Conservation (phyloP, 2,888 invertebrate species). For the Tetheella fluctuosa region DNA sequence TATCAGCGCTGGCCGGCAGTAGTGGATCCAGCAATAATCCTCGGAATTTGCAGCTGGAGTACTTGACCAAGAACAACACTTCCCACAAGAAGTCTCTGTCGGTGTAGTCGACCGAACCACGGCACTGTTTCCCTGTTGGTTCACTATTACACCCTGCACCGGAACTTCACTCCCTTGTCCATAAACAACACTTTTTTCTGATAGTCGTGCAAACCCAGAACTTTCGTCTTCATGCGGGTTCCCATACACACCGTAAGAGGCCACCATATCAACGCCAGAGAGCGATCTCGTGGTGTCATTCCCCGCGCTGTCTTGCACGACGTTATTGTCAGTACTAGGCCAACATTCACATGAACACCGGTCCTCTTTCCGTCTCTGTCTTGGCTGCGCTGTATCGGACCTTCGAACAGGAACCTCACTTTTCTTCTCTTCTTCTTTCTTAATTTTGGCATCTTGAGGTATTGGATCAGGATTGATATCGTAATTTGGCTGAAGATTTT, state of each 20-base stretch:
- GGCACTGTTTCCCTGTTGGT: slow-evolving; percentile 80
- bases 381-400: slow-evolving; percentile 64
- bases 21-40: slow-evolving; percentile 81
- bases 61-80: slow-evolving; percentile 68
- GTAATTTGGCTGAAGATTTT: slow-evolving; percentile 72
- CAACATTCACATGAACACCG: slow-evolving; percentile 82
- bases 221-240: slow-evolving; percentile 79
- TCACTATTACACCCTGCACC: slow-evolving; percentile 80
- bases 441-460: slow-evolving; percentile 78
- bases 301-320: slow-evolving; percentile 64
- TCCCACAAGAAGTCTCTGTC: slow-evolving; percentile 57
- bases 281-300: slow-evolving; percentile 74
- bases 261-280: slow-evolving; percentile 81
- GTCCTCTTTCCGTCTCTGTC: slow-evolving; percentile 77
- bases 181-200: slow-evolving; percentile 71
- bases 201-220: slow-evolving; percentile 74
- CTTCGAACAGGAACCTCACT: slow-evolving; percentile 66
- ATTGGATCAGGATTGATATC: slow-evolving; percentile 65
- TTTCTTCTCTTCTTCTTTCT: slow-evolving; percentile 80
- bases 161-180: slow-evolving; percentile 76
- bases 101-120: slow-evolving; percentile 66
- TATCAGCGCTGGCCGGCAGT: slow-evolving; percentile 82
- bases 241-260: slow-evolving; percentile 81
- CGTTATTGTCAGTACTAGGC: slow-evolving; percentile 77
- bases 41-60: slow-evolving; percentile 73